These are phyloP conservation scores for Sebastes cheni DNA, from an alignment of 2,797 vertebrate genomes.

Conservation along the genomic window DNA sequence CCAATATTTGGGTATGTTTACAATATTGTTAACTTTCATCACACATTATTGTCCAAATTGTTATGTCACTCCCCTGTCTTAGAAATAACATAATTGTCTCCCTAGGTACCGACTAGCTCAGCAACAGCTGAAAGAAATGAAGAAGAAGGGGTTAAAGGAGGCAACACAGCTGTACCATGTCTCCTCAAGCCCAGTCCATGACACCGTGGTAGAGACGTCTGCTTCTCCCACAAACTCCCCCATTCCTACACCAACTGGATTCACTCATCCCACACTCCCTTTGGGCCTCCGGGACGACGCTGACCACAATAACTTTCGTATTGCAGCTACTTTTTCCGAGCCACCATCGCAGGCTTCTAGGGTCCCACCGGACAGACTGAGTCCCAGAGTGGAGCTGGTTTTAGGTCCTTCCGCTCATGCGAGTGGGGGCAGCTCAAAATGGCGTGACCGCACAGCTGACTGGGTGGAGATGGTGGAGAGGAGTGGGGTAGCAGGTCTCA, in stretches of 20 bases:
- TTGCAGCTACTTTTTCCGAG: slow-evolving; percentile 85
- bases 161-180: slow-evolving; percentile 95
- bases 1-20: slow-evolving; percentile 89
- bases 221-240: slow-evolving; percentile 72
- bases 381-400: slow-evolving; percentile 78
- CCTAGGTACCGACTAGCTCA: slow-evolving; percentile 91
- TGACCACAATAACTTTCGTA: slow-evolving; percentile 76
- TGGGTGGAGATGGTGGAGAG: slow-evolving; percentile 88
- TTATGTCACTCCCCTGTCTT: not conserved
- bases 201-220: slow-evolving; percentile 85
- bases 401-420: slow-evolving; percentile 69
- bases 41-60: not conserved
- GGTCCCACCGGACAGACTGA: slow-evolving; percentile 72
- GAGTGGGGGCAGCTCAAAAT: slow-evolving; percentile 71
- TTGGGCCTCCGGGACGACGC: slow-evolving; percentile 64
- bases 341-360: slow-evolving; percentile 70
- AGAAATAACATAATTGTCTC: not conserved
- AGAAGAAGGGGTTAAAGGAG: slow-evolving; percentile 93
- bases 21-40: not conserved
- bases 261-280: slow-evolving; percentile 49
- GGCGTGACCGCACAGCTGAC: slow-evolving; percentile 83
- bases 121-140: slow-evolving; percentile 98
- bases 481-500: slow-evolving; percentile 59
- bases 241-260: slow-evolving; percentile 71
- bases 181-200: slow-evolving; percentile 92